Evolutionary conservation across 2,797 vertebrate genomes (phyloP), one percentile per base, ranked within the genome.

Genomic region (Rhadinocentrus ornatus): DNA sequence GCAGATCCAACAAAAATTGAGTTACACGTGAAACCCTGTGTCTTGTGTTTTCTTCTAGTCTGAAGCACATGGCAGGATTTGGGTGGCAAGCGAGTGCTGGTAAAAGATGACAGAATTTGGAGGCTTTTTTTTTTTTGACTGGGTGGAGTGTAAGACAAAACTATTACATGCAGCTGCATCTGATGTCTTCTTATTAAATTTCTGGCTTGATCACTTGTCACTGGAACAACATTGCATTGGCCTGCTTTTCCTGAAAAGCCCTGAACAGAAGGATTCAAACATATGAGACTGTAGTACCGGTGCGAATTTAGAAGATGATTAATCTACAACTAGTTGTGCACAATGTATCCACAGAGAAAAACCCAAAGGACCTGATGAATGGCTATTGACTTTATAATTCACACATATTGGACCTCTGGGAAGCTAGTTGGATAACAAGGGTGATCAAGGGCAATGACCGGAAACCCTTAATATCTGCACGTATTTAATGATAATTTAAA

Each of bases 131-230:
- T 10, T 48, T 55, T 63, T 29, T 53, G n/a, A n/a, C n/a, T n/a
- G 73, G 69, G 69, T 57, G 65, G 69, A 73, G 68, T 53, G 46
- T 56, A 46, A 58, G 69, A 73, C 35, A 53, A 46, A 76, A 41
- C 56, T 62, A 88, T 85, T 71, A 75, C 66, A 80, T 73, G 73
- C 79, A 89, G 80, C 83, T 83, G 72, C 58, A 66, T 71, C 27
- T 46, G 62, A 68, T 81, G 73, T 68, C 59, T 75, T 54, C 24
- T 59, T 64, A 22, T 75, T 66, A 22, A 68, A 35, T 34, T 76
- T 68, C 54, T 82, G 79, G 70, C 71, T 62, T 58, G 15, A 34
- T 39, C 24, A 57, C 64, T 50, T 50, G 55, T n/a, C 48, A 48
- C 70, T 66, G 67, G 70, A 73, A 50, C 71, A 64, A 78, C 44